Conservation (phyloP, 2,888 invertebrate species). For the Drosophila mettleri region DNA sequence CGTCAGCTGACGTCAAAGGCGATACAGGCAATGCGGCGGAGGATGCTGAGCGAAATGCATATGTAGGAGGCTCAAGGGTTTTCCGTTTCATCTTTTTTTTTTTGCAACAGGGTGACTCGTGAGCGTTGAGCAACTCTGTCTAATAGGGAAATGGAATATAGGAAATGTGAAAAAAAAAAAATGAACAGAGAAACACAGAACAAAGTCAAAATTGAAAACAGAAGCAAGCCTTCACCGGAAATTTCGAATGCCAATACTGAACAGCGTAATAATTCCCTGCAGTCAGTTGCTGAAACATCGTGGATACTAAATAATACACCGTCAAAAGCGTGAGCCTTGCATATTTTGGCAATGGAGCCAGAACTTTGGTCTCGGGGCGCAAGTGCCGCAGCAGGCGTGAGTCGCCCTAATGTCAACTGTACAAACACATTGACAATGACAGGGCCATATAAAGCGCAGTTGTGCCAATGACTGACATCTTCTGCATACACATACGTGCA, state of each 20-base stretch:
- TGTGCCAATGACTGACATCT: slow-evolving; percentile 77
- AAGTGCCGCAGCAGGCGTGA: slow-evolving; percentile 29
- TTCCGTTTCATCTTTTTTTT: not conserved
- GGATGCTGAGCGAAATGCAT: slow-evolving; percentile 28
- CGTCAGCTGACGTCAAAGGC: slow-evolving; percentile 56
- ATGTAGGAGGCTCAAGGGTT: slow-evolving; percentile 52
- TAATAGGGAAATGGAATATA: too few relatives aligned
- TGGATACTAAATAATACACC: not conserved
- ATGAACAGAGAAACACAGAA: too few relatives aligned
- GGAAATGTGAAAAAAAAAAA: too few relatives aligned
- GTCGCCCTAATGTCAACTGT: slow-evolving; percentile 45
- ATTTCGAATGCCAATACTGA: too few relatives aligned
- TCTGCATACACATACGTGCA: slow-evolving; percentile 25
- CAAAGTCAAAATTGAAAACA: too few relatives aligned
- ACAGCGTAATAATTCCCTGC: too few relatives aligned
- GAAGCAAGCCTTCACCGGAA: too few relatives aligned
- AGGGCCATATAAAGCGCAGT: slow-evolving; percentile 58
- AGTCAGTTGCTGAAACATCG: not conserved
- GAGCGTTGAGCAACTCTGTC: too few relatives aligned
- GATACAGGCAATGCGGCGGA: slow-evolving; percentile 17
- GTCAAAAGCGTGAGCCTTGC: too few relatives aligned
- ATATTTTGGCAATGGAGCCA: not conserved
- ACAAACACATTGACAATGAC: slow-evolving; percentile 55
- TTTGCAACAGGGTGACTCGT: slow-evolving; percentile 33
- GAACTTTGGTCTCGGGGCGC: not conserved